phyloP scores from a whole-genome alignment of 92 coral and sea anemone genomes.

The Montipora capitata region DNA sequence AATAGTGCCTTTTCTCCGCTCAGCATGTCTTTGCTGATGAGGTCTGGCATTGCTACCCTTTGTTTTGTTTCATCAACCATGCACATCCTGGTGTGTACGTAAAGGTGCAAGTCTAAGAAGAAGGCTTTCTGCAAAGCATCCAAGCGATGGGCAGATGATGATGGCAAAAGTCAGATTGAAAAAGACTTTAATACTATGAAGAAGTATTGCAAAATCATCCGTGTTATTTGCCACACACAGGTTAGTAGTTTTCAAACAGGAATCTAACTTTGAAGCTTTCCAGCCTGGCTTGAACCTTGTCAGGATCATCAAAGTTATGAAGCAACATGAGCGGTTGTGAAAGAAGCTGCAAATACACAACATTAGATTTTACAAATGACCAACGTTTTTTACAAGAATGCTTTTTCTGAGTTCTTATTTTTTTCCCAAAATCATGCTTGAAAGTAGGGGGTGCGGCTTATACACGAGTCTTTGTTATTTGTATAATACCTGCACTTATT shows the following conservation, averaged over 20 bases:
- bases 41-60: constrained; percentile 82
- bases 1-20: constrained; percentile 98
- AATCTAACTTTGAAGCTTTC: neutral
- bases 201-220: constrained; percentile 98
- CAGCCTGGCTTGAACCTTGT: too few species aligned
- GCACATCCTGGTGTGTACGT: constrained; percentile 88
- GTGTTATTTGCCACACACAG: constrained; percentile 99
- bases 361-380: too few species aligned
- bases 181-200: constrained; percentile 95
- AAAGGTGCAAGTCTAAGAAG: constrained; percentile 99
- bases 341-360: too few species aligned
- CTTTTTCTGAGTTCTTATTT: too few species aligned
- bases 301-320: too few species aligned
- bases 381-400: too few species aligned
- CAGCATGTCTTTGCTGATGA: constrained; percentile 91
- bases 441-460: too few species aligned
- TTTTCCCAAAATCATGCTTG: too few species aligned
- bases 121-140: constrained; percentile 99
- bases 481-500: too few species aligned
- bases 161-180: constrained; percentile 94
- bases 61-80: constrained; percentile 79
- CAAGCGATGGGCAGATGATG: constrained; percentile 98
- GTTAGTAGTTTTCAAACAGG: constrained; percentile 28
- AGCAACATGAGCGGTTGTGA: too few species aligned
- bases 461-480: too few species aligned